These are phyloP conservation scores for Polietes domitor DNA, from an alignment of 2,888 invertebrate species.

Conservation along the genomic window DNA sequence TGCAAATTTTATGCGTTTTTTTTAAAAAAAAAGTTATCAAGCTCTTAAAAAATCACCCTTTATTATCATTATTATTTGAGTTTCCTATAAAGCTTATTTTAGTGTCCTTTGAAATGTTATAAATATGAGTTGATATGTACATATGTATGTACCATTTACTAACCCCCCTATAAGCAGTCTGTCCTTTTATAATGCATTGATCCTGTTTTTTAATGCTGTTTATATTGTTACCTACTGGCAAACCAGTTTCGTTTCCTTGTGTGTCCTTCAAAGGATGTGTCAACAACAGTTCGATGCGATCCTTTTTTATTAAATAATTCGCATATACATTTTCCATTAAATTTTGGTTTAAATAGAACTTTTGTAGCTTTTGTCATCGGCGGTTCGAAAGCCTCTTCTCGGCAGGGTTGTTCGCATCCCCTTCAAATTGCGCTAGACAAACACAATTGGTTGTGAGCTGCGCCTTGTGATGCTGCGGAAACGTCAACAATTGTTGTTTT, in stretches of 20 bases:
- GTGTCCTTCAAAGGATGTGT: neutral
- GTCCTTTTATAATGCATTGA: neutral
- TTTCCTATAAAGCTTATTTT: too few species aligned
- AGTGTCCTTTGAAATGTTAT: neutral
- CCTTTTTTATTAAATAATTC: slow-evolving; percentile 38
- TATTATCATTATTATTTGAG: too few species aligned
- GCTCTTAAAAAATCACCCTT: too few species aligned
- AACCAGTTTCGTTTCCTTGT: neutral
- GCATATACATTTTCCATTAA: slow-evolving; percentile 40
- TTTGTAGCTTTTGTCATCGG: slow-evolving; percentile 26
- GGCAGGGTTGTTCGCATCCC: slow-evolving; percentile 63
- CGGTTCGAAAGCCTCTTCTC: slow-evolving; percentile 60
- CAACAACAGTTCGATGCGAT: neutral
- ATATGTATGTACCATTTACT: neutral
- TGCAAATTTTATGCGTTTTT: too few species aligned
- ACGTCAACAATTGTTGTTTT: slow-evolving; percentile 10
- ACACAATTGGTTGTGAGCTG: slow-evolving; percentile 6
- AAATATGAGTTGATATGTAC: neutral
- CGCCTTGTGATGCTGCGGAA: neutral
- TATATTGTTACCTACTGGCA: neutral
- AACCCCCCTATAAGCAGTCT: too few species aligned
- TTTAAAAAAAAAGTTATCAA: too few species aligned
- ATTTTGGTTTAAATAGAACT: slow-evolving; percentile 31
- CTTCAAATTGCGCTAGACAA: slow-evolving; percentile 51
- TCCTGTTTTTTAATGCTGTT: neutral